Evolutionary conservation across 2,888 invertebrate species (phyloP).

Genomic region (Cerceris ruficornis): DNA sequence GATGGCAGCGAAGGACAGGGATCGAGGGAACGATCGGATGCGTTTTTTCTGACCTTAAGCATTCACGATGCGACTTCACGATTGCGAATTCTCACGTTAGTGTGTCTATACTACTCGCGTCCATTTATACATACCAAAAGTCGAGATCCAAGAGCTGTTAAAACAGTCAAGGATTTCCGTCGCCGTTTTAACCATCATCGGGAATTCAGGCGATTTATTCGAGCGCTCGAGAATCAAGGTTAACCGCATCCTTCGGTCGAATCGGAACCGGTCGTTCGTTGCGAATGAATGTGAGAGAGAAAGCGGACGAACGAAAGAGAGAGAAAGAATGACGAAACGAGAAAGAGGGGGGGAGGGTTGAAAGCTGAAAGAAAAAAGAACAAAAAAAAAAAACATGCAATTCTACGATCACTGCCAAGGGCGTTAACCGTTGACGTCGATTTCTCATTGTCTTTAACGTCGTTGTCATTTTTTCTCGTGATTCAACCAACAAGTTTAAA

Average conservation of each 20-base stretch:
- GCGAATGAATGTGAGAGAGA: not conserved
- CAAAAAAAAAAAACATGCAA: constrained; percentile 69
- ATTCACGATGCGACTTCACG: not conserved
- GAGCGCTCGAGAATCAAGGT: constrained; percentile 45
- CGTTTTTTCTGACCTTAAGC: not conserved
- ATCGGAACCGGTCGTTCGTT: constrained; percentile 50
- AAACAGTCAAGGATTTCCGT: too few species aligned
- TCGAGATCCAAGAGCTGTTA: too few species aligned
- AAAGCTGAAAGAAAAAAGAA: constrained; percentile 21
- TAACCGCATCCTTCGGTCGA: constrained; percentile 45
- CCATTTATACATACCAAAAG: too few species aligned
- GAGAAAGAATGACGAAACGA: constrained; percentile 18
- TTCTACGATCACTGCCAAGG: constrained; percentile 81
- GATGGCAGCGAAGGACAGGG: not conserved
- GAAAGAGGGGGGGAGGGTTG: not conserved
- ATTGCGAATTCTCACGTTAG: too few species aligned
- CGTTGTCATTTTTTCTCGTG: constrained; percentile 49
- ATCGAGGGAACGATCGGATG: not conserved
- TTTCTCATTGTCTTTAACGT: constrained; percentile 68
- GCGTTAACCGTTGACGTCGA: constrained; percentile 76
- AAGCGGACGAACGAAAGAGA: not conserved
- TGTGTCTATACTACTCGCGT: too few species aligned
- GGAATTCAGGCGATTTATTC: too few species aligned
- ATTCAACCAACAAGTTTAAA: constrained; percentile 23
- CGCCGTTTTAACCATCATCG: too few species aligned